phyloP scores from a whole-genome alignment of 2,888 invertebrate species.

The Rhabditoides inermis region DNA sequence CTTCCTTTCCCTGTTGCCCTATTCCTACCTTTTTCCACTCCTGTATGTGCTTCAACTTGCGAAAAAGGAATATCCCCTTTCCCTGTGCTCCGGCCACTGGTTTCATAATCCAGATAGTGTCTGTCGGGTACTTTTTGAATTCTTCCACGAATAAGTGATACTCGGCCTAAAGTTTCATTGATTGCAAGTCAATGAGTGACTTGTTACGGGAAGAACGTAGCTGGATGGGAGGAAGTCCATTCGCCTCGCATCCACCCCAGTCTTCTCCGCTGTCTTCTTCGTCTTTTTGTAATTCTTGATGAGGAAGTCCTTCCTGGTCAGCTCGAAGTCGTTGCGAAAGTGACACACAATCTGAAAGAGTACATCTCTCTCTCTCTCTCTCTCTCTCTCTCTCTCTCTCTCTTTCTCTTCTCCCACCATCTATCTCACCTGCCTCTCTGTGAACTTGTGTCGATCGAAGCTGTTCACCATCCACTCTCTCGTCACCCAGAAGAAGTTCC shows the following conservation, averaged over 20 bases:
- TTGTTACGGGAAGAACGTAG: constrained; percentile 61
- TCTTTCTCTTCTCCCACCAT: too few species aligned
- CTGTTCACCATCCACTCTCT: constrained; percentile 58
- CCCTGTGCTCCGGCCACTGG: constrained; percentile 63
- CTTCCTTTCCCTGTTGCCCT: background rate
- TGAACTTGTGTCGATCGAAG: constrained; percentile 56
- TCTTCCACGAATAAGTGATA: constrained; percentile 63
- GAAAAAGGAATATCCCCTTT: constrained; percentile 62
- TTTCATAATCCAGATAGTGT: constrained; percentile 64
- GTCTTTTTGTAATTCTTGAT: constrained; percentile 47
- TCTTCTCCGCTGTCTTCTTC: constrained; percentile 28
- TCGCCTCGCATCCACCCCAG: constrained; percentile 15
- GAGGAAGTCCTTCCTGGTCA: constrained; percentile 59
- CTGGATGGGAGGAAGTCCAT: constrained; percentile 62
- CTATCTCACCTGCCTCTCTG: constrained; percentile 58
- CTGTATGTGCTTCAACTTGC: constrained; percentile 58
- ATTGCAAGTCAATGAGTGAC: background rate
- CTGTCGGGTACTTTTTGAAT: constrained; percentile 58
- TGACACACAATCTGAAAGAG: too few species aligned
- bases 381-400: too few species aligned
- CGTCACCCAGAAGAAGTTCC: constrained; percentile 64
- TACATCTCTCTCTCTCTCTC: too few species aligned
- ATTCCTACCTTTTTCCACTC: constrained; percentile 57
- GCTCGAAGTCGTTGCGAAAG: constrained; percentile 61
- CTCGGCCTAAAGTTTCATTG: constrained; percentile 55